A percentile compares a stretch with the other conserved stretches of the same genome.
Conservation (phyloP, 2,888 invertebrate genomes). For the Pegoplata infirma region DNA sequence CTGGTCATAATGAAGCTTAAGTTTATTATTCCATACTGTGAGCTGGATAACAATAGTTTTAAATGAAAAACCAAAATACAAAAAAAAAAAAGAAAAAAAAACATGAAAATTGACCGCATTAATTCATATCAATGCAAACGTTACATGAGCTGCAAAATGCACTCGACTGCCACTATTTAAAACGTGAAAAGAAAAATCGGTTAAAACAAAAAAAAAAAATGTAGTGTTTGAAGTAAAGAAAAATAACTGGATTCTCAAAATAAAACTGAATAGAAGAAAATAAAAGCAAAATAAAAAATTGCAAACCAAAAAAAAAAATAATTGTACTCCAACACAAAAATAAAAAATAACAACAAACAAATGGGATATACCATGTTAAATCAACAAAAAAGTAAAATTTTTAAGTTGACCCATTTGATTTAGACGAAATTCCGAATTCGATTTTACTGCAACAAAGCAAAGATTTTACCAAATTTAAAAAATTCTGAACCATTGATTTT, state of each 20-base stretch:
- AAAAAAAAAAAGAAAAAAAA: not conserved
- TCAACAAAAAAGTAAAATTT: too few relatives aligned
- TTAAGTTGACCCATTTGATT: too few relatives aligned
- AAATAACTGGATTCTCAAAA: constrained; percentile 45
- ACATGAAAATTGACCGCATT: constrained; percentile 46
- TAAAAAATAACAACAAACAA: constrained; percentile 5
- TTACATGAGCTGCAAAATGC: constrained; percentile 22
- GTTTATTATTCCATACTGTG: constrained; percentile 12
- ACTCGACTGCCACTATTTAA: not conserved
- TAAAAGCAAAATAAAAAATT: constrained; percentile 18
- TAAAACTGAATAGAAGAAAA: too few relatives aligned
- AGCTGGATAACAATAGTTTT: not conserved
- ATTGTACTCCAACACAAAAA: not conserved
- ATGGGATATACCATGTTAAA: not conserved
- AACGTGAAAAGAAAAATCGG: constrained; percentile 10
- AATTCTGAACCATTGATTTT: too few relatives aligned
- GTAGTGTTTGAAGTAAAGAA: constrained; percentile 36
- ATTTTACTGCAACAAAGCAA: too few relatives aligned
- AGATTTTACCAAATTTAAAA: too few relatives aligned
- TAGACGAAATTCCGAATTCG: too few relatives aligned
- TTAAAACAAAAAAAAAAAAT: not conserved
- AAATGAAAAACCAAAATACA: too few relatives aligned
- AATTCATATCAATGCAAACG: constrained; percentile 45
- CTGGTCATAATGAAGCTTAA: constrained; percentile 12
- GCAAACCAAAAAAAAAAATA: constrained; percentile 17